Evolutionary conservation across 2,797 vertebrate species (phyloP), one percentile per base, ranked within the genome.

Genomic region (Erpetoichthys calabaricus): DNA sequence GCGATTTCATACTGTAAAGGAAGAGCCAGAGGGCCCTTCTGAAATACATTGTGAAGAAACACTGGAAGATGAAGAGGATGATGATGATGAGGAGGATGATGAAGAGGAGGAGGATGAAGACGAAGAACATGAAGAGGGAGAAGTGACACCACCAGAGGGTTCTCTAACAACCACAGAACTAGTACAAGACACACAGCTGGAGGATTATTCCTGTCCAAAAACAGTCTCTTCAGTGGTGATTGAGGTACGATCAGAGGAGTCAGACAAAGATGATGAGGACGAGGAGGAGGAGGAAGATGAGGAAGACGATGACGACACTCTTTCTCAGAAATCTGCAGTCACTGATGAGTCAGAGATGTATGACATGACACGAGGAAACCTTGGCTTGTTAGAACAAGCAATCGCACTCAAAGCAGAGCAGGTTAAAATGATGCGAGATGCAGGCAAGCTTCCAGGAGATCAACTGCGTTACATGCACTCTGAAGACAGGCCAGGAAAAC

Each of bases 311-410:
- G 90, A 94, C 0, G 92, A 95, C 6, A 79, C 82, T 49, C 79
- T 77, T 51, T 94, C 92, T 8, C 93, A 89, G 67, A 88, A 88
- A 41, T 93, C 91, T 0, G 68, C 80, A 0, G 83, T 89, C 70
- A 91, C 91, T 0, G 90, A 96, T 0, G 93, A 93, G 81, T 92
- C 91, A 0, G 95, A 98, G 76, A 92, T 94, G 88, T 94, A 94
- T 0, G 95, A 97, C 76, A 86, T 98, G 86, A 96, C 90, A 1
- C 79, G 91, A 10, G 94, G 95, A 0, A 98, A 97, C 76, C 80
- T 97, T 75, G 92, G 94, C n/a, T 86, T 97, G 60, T 80, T 98
- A 73, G 95, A 98, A 70, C 94, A 98, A 71, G 95, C 95, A 68
- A 98, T 98, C 0, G 95, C 95, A 1, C 78, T 98, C 63, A 97